These are phyloP conservation scores for Eutolmus rufibarbis DNA, from an alignment of 2,888 invertebrate species.

Conservation along the genomic window DNA sequence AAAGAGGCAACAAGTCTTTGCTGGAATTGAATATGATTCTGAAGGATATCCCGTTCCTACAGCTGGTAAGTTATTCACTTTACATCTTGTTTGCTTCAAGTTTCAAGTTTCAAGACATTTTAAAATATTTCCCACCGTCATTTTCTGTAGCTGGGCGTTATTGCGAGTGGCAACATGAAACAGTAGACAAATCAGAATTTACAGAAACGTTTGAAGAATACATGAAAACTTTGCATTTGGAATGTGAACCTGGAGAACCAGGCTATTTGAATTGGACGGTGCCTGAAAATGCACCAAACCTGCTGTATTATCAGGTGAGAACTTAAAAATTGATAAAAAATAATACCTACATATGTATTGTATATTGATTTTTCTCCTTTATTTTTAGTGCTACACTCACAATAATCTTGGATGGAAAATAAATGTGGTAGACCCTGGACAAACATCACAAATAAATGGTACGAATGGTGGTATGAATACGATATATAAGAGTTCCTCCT, in stretches of 20 bases:
- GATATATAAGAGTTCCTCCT: constrained; percentile 43
- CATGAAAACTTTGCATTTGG: constrained; percentile 76
- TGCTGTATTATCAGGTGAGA: constrained; percentile 86
- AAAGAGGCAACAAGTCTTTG: constrained; percentile 76
- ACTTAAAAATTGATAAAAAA: background rate
- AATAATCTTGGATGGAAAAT: constrained; percentile 93
- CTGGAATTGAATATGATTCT: constrained; percentile 79
- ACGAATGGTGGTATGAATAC: constrained; percentile 14
- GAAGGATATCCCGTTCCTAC: constrained; percentile 83
- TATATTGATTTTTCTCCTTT: background rate
- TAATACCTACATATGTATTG: too few species aligned
- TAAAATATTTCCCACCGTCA: background rate
- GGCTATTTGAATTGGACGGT: constrained; percentile 86
- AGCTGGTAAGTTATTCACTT: constrained; percentile 66
- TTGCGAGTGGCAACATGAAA: constrained; percentile 87
- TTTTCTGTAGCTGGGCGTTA: constrained; percentile 73
- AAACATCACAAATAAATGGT: constrained; percentile 43
- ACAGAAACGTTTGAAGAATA: constrained; percentile 81
- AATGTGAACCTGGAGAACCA: constrained; percentile 79
- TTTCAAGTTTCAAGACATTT: background rate
- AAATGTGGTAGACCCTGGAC: constrained; percentile 79
- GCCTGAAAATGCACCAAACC: constrained; percentile 80
- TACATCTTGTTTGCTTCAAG: too few species aligned
- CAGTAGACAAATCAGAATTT: constrained; percentile 74
- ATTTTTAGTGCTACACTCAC: constrained; percentile 87